phyloP scores from a whole-genome alignment of 2,888 invertebrate genomes.

The Eupithecia dodoneata region DNA sequence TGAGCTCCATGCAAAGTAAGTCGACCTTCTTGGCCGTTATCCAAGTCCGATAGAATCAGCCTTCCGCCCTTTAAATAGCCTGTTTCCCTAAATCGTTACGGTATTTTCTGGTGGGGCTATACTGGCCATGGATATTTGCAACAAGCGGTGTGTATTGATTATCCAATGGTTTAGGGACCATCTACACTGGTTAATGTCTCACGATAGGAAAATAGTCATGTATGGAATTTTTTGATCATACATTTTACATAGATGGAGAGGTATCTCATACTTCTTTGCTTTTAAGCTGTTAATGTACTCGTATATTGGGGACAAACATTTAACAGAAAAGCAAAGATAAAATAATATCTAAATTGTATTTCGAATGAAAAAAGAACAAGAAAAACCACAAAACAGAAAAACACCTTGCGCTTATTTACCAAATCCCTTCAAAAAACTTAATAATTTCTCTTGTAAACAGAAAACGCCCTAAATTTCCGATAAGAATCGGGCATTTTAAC shows the following conservation, averaged over 20 bases:
- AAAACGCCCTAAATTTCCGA: constrained; percentile 26
- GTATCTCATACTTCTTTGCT: not conserved
- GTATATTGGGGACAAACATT: not conserved
- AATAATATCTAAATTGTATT: not conserved
- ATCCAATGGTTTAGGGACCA: not conserved
- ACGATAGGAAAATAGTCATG: not conserved
- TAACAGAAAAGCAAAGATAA: not conserved
- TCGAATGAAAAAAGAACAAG: not conserved
- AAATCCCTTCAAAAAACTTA: constrained; percentile 19
- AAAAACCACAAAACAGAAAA: not conserved
- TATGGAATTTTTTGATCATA: not conserved
- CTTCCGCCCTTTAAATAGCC: constrained; percentile 34
- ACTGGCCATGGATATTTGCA: not conserved
- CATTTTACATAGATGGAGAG: not conserved
- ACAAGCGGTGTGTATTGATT: not conserved
- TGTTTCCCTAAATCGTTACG: constrained; percentile 34
- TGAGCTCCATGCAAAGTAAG: constrained; percentile 27
- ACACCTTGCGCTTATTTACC: constrained; percentile 1
- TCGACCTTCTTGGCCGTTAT: constrained; percentile 39
- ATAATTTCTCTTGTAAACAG: constrained; percentile 15
- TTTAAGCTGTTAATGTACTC: too few species aligned
- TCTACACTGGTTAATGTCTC: not conserved
- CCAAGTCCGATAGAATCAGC: constrained; percentile 41
- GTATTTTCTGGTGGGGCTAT: constrained; percentile 11
- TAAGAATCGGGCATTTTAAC: constrained; percentile 28